These are phyloP conservation scores for Mastigias papua DNA, from an alignment of 30 jellyfish, hydroid and myxozoan genomes.

Conservation along the genomic window DNA sequence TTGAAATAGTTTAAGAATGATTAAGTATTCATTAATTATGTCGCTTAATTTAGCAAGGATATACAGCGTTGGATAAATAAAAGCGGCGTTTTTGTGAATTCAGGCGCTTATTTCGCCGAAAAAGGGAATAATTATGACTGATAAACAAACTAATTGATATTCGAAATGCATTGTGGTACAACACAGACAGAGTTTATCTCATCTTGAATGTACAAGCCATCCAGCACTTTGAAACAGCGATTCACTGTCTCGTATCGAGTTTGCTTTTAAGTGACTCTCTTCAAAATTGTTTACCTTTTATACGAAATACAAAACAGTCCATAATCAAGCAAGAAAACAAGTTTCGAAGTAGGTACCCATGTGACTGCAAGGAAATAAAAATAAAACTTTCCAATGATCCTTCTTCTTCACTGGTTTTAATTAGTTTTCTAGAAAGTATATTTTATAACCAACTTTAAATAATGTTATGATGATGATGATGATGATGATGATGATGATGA, in stretches of 20 bases:
- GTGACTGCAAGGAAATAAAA: no score
- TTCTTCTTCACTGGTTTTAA: no score
- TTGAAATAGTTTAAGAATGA: neutral
- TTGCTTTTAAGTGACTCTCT: neutral
- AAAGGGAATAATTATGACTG: neutral
- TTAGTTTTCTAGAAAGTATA: no score
- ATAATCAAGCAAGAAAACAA: no score
- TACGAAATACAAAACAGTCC: neutral
- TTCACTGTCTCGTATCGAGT: neutral
- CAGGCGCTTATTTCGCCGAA: neutral
- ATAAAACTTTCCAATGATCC: no score
- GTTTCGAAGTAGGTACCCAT: no score
- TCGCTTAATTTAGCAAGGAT: neutral
- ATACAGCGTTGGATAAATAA: neutral
- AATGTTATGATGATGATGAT: no score
- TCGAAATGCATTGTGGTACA: neutral
- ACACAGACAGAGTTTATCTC: neutral
- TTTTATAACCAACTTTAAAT: no score
- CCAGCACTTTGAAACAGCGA: neutral
- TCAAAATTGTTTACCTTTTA: neutral
- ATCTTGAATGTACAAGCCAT: neutral
- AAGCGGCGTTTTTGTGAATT: neutral
- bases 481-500: no score
- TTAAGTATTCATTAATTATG: no score
- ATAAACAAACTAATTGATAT: neutral